Conservation (phyloP, 2,797 vertebrate genomes). For the Artibeus jamaicensis region DNA sequence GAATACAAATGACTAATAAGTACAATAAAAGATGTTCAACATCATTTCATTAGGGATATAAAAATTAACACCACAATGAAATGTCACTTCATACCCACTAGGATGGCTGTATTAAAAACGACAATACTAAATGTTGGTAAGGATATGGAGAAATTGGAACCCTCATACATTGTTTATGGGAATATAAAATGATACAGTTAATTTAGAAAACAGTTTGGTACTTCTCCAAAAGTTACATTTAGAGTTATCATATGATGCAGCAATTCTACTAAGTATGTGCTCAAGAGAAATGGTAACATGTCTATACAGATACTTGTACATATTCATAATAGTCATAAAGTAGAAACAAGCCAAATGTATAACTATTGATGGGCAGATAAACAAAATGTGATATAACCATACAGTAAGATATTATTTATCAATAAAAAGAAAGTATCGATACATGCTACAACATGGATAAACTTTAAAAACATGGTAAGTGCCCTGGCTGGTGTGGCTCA, state of each 20-base stretch:
- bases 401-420: not conserved
- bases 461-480: not conserved
- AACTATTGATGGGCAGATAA: not conserved
- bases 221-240: not conserved
- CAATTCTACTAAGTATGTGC: not conserved
- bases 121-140: not conserved
- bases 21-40: not conserved
- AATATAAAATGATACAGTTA: not conserved
- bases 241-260: not conserved
- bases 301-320: not conserved
- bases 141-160: not conserved
- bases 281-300: not conserved
- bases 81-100: not conserved
- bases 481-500: too few relatives aligned
- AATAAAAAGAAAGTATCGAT: not conserved
- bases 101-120: not conserved
- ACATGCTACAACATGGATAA: not conserved
- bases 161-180: not conserved
- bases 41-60: not conserved
- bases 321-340: not conserved
- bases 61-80: not conserved
- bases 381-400: not conserved
- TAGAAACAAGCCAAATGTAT: not conserved
- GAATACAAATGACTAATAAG: not conserved
- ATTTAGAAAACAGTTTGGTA: not conserved